These are phyloP conservation scores for Oncorhynchus kisutch DNA, from an alignment of 2,113 vertebrate genomes.

Conservation along the genomic window DNA sequence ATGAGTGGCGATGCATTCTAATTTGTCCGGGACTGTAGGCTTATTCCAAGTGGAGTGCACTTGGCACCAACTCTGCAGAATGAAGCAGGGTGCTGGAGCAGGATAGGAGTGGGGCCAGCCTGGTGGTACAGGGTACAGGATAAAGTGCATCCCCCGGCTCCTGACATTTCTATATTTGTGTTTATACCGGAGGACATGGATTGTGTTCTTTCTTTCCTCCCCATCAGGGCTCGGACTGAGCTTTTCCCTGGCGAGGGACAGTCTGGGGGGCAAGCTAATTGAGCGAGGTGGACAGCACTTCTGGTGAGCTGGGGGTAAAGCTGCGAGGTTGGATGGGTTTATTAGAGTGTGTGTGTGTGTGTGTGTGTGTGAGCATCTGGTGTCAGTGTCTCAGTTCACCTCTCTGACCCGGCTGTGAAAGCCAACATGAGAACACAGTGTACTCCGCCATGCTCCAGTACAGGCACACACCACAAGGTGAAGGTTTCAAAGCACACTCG, in stretches of 20 bases:
- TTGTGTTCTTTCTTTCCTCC: neutral
- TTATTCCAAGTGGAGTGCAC: neutral
- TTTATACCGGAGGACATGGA: neutral
- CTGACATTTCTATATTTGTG: conserved; percentile 5
- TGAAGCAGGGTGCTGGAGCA: neutral
- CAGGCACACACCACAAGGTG: neutral
- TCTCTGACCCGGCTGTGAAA: neutral
- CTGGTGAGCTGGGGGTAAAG: neutral
- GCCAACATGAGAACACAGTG: neutral
- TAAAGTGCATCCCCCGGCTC: neutral
- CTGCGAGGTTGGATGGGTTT: neutral
- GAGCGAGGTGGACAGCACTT: neutral
- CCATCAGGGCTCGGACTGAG: neutral
- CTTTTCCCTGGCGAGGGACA: neutral
- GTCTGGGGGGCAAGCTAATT: neutral
- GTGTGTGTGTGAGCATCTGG: neutral
- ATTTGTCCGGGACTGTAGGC: conserved; percentile 4
- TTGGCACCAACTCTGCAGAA: neutral
- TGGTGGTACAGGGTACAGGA: neutral
- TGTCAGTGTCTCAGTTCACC: neutral
- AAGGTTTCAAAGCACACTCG: neutral
- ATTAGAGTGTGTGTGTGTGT: neutral
- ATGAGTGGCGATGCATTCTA: conserved; percentile 16
- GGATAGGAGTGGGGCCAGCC: neutral
- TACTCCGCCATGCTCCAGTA: neutral